These are phyloP conservation scores for Endotricha flammealis DNA, from an alignment of 2,888 invertebrate species.

Conservation along the genomic window DNA sequence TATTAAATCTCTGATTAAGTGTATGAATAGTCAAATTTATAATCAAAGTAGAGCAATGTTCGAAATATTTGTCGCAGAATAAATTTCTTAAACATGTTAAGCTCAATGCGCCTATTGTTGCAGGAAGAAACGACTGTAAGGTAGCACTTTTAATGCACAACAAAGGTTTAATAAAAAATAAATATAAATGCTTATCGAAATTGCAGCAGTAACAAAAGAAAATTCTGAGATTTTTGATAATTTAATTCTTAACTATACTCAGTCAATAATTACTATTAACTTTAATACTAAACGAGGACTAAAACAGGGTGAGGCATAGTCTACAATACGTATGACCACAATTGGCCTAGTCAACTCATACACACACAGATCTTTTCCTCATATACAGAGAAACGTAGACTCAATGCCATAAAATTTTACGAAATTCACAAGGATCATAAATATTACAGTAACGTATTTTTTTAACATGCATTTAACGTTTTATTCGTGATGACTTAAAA, in stretches of 20 bases:
- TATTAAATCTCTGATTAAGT: background rate
- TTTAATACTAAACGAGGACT: conserved; percentile 51
- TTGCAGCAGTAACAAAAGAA: conserved; percentile 47
- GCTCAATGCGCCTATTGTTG: background rate
- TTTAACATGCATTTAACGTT: conserved; percentile 14
- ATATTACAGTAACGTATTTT: conserved; percentile 9
- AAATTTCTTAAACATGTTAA: background rate
- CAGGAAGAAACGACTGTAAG: background rate
- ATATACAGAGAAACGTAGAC: conserved; percentile 24
- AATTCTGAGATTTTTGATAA: conserved; percentile 37
- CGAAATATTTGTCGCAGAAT: conserved; percentile 2
- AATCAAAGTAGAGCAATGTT: background rate
- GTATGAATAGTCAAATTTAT: too few relatives aligned
- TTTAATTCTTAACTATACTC: conserved; percentile 65
- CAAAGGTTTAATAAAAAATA: conserved; percentile 37
- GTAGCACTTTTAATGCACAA: conserved; percentile 10
- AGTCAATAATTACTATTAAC: conserved; percentile 62
- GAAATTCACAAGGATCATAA: conserved; percentile 4
- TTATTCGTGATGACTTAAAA: conserved; percentile 19
- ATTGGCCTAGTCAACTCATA: conserved; percentile 6
- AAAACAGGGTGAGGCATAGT: conserved; percentile 23
- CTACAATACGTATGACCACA: conserved; percentile 9
- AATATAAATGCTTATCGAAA: conserved; percentile 69
- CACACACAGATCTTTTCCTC: too few relatives aligned
- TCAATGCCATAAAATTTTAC: conserved; percentile 20